Evolutionary conservation across 64 coral and sea anemone species (phyloP), one percentile per base, ranked within the genome.

Genomic region (Stichodactyla mertensii): DNA sequence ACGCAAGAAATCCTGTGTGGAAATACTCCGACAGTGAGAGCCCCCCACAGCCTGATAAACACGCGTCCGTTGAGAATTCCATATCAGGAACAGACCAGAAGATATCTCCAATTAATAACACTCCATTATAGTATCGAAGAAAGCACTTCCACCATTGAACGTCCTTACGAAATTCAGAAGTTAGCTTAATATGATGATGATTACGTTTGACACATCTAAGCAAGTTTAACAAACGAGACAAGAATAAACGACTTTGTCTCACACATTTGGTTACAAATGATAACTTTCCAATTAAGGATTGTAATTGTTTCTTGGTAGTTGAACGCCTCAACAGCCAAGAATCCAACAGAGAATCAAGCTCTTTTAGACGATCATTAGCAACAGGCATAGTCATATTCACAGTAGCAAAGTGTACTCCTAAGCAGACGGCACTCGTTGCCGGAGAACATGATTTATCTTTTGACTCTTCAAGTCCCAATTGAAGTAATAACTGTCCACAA

Each of bases 261-360:
- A 87, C 71, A 14, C 86, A 87, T 12, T 87, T 87, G 45, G 53
- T 31, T 18, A 87, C 70, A 19, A 87, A 87, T 36, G 19, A 24
- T 1, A 87, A 36, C 11, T 87, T 78, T 4, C 86, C 86, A 16
- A 87, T 36, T 4, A 60, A 10, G 0, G 86, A 87, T 31, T 79
- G 85, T 10, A 71, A 14, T 60, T 86, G 28, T 22, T 28, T 54
- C 24, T 69, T 86, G 15, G 85, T 86, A 0, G 16, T 16, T 3
- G 64, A 69, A 8, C 52, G 62, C 12, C 70, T 51, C 6, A 10
- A 6, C 9, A 69, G 16, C 85, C 85, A 86, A 1, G 26, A 3
- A 2, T 27, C 16, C 20, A 86, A 23, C 18, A 84, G 55, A 7
- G 3, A 18, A 12, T 60, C 83, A 5, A 60, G 19, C 6, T 84